phyloP scores from a whole-genome alignment of 2,888 invertebrate species.

The Cryptus viduatorius region DNA sequence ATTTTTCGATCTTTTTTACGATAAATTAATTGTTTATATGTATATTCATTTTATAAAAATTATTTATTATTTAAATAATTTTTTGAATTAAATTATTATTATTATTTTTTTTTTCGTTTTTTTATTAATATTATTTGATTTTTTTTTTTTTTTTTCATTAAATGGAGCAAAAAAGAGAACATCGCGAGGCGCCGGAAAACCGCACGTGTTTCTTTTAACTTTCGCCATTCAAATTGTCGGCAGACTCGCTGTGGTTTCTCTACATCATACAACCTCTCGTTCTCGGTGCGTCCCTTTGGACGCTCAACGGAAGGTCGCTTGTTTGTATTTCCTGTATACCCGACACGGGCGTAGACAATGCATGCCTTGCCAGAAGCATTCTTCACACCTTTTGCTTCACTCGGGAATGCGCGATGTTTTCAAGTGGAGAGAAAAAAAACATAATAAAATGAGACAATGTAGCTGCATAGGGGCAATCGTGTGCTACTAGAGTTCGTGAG shows the following conservation, averaged over 20 bases:
- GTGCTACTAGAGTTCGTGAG: not conserved
- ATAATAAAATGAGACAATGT: slow-evolving; percentile 12
- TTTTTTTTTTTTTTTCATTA: too few species aligned
- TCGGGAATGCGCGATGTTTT: not conserved
- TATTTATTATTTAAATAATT: too few species aligned
- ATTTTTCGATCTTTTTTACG: too few species aligned
- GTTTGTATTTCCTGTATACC: slow-evolving; percentile 49
- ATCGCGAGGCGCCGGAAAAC: slow-evolving; percentile 67
- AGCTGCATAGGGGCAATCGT: slow-evolving; percentile 3
- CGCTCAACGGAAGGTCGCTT: slow-evolving; percentile 28
- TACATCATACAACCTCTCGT: not conserved
- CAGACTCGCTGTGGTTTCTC: slow-evolving; percentile 1
- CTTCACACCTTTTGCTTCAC: slow-evolving; percentile 51
- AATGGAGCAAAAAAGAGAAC: slow-evolving; percentile 25
- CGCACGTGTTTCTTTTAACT: slow-evolving; percentile 51
- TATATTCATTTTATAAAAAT: too few species aligned
- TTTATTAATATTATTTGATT: too few species aligned
- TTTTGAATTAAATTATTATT: too few species aligned
- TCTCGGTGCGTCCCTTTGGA: slow-evolving; percentile 39
- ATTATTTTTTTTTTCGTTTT: too few species aligned
- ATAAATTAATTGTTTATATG: too few species aligned
- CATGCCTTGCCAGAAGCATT: slow-evolving; percentile 44
- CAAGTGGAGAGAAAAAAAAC: slow-evolving; percentile 34
- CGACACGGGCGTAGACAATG: slow-evolving; percentile 31
- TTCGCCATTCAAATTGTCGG: slow-evolving; percentile 18